A percentile compares a stretch with the other conserved stretches of the same genome.
phyloP scores from a whole-genome alignment of 2,888 invertebrate species.

The Rhimphoctona megacephalus region DNA sequence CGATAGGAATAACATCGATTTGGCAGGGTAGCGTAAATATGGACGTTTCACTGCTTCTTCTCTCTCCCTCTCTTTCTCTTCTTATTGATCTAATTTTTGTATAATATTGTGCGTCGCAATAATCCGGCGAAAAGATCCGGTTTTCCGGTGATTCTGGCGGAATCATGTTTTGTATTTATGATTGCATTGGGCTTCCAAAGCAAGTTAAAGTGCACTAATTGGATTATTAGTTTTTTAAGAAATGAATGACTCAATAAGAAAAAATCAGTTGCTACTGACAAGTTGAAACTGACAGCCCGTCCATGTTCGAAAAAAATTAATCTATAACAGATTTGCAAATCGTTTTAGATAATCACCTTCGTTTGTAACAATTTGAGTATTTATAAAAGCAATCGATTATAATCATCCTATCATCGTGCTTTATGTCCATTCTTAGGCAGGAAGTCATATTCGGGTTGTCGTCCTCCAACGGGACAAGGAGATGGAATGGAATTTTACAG shows the following conservation, averaged over 20 bases:
- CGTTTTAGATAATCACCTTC: background rate
- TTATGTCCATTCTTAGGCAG: background rate
- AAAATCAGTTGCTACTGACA: background rate
- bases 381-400: background rate
- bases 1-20: slow-evolving; percentile 2
- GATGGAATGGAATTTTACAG: background rate
- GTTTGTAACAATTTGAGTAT: background rate
- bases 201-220: background rate
- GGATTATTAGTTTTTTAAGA: background rate
- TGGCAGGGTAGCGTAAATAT: background rate
- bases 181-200: background rate
- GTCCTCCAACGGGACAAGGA: background rate
- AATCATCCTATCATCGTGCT: background rate
- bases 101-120: slow-evolving; percentile 55
- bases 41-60: slow-evolving; percentile 14
- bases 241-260: background rate
- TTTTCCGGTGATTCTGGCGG: background rate
- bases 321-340: background rate
- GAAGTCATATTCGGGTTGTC: background rate
- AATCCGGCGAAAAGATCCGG: background rate
- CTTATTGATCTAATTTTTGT: background rate
- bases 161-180: background rate
- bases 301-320: background rate
- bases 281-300: background rate
- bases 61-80: background rate